These are phyloP conservation scores for Lutraria lutraria DNA, from an alignment of 2,888 invertebrate species.

Conservation along the genomic window DNA sequence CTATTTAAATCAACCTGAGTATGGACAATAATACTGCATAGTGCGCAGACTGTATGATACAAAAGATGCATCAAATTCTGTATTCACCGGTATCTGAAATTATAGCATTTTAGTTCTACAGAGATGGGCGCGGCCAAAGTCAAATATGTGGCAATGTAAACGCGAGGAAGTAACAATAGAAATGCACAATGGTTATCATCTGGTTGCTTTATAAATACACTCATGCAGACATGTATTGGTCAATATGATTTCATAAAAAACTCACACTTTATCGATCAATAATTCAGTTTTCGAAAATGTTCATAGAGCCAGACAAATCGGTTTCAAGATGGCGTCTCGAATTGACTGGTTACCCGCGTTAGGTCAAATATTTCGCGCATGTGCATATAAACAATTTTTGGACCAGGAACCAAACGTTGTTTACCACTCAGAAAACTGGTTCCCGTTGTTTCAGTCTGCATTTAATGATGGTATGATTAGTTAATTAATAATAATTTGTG, in stretches of 20 bases:
- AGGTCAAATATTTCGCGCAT: neutral
- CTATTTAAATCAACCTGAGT: too few species aligned
- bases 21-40: too few species aligned
- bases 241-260: neutral
- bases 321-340: slow-evolving; percentile 21
- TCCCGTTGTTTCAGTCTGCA: too few species aligned
- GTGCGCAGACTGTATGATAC: too few species aligned
- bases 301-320: neutral
- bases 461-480: too few species aligned
- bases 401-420: neutral
- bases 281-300: slow-evolving; percentile 7
- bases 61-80: too few species aligned
- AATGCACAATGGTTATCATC: neutral
- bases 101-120: neutral
- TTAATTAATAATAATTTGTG: too few species aligned
- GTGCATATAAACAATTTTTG: neutral
- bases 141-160: neutral
- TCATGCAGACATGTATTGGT: neutral
- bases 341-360: neutral
- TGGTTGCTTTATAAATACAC: neutral
- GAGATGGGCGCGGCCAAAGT: neutral
- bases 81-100: neutral
- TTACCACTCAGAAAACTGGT: too few species aligned
- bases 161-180: neutral
- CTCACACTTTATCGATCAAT: neutral